phyloP scores from a whole-genome alignment of 2,888 invertebrate genomes.

The Dasypolia templi region DNA sequence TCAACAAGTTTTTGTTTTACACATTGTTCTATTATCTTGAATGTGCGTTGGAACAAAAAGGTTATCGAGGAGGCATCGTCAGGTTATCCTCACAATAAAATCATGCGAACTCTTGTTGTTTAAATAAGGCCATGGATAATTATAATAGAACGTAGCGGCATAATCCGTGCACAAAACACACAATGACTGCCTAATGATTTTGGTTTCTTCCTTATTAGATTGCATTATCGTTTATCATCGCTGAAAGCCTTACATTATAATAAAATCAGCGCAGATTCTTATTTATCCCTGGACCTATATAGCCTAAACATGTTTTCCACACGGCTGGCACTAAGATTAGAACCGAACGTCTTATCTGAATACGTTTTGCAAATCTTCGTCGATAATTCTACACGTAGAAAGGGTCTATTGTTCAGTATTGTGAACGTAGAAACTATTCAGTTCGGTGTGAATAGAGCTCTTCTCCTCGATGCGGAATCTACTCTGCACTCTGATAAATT shows the following conservation, averaged over 20 bases:
- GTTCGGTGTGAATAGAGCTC: slow-evolving; percentile 57
- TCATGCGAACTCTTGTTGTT: slow-evolving; percentile 16
- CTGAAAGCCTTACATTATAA: no score
- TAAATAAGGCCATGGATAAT: background rate
- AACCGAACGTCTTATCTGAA: slow-evolving; percentile 46
- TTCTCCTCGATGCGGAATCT: slow-evolving; percentile 34
- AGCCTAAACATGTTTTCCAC: slow-evolving; percentile 9
- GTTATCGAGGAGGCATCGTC: slow-evolving; percentile 41
- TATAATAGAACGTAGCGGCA: background rate
- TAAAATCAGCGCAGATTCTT: background rate
- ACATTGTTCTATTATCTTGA: slow-evolving; percentile 27
- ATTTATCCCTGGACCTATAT: background rate
- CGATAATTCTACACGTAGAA: slow-evolving; percentile 63
- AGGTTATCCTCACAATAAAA: slow-evolving; percentile 28
- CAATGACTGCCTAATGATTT: slow-evolving; percentile 25
- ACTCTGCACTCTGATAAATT: slow-evolving; percentile 62
- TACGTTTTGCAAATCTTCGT: slow-evolving; percentile 57
- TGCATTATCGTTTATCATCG: no score
- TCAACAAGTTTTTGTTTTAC: slow-evolving; percentile 27
- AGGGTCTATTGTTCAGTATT: slow-evolving; percentile 60
- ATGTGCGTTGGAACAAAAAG: slow-evolving; percentile 13
- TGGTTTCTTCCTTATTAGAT: slow-evolving; percentile 11
- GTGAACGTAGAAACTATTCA: slow-evolving; percentile 64
- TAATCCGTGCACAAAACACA: slow-evolving; percentile 22
- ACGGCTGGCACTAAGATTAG: slow-evolving; percentile 31